Evolutionary conservation across 2,113 vertebrate genomes (phyloP).

Genomic region (Callipepla californica): DNA sequence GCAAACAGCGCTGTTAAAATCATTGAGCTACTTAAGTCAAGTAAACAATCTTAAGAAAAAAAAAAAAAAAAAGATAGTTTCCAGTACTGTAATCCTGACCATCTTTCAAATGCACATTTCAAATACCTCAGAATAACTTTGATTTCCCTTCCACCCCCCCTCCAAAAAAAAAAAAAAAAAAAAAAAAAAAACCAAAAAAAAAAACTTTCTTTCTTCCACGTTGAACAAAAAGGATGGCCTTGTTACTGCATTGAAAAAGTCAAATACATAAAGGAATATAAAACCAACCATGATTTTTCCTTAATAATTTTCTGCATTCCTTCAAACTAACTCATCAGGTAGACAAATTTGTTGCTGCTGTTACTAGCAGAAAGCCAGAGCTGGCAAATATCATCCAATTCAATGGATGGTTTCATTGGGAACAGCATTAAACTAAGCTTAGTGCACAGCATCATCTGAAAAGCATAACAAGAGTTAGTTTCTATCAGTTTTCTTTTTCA

Average conservation of each 20-base stretch:
- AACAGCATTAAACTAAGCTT: background rate
- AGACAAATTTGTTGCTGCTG: background rate
- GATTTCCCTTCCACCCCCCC: too few species aligned
- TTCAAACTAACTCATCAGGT: background rate
- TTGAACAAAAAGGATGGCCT: background rate
- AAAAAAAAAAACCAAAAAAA: too few species aligned
- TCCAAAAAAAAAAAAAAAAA: too few species aligned
- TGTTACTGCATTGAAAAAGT: background rate
- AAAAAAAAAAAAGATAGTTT: background rate
- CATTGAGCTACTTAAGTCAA: background rate
- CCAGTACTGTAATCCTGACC: background rate
- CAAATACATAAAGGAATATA: background rate
- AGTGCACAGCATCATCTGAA: background rate
- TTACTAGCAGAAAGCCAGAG: background rate
- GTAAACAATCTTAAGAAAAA: background rate
- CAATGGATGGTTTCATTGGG: fast-evolving
- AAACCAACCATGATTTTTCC: background rate
- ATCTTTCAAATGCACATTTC: background rate
- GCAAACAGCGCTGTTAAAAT: background rate
- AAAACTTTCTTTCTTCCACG: background rate
- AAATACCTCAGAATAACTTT: background rate
- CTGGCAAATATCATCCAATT: background rate
- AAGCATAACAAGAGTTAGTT: background rate
- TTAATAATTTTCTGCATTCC: background rate
- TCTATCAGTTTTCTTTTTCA: constrained; percentile 14